Conservation (phyloP, 2,888 invertebrate genomes). For the Cremastinae sp. region DNA sequence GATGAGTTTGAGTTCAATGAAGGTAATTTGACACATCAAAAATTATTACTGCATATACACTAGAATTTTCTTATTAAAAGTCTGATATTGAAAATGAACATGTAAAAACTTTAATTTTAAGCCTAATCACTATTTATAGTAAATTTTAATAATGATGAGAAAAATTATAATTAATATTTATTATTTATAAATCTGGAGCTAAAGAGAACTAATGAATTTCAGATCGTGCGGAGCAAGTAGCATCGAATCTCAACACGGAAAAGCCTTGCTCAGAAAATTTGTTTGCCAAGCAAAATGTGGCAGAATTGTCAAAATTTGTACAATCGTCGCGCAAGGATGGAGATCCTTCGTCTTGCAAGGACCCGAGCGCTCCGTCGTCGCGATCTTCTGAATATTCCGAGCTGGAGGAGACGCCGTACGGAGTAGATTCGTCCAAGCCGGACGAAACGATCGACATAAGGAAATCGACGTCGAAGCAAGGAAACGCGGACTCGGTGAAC, state of each 20-base stretch:
- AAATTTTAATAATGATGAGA: too few species aligned
- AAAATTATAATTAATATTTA: too few species aligned
- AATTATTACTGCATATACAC: background rate
- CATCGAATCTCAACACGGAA: slow-evolving; percentile 67
- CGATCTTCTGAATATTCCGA: background rate
- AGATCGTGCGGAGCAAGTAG: slow-evolving; percentile 78
- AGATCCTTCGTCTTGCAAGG: background rate
- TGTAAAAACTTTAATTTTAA: too few species aligned
- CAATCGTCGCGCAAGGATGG: background rate
- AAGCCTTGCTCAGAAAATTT: slow-evolving; percentile 18
- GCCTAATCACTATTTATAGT: too few species aligned
- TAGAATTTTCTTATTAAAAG: background rate
- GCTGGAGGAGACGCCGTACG: slow-evolving; percentile 21
- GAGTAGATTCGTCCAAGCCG: slow-evolving; percentile 16
- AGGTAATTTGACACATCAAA: slow-evolving; percentile 76
- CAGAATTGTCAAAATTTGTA: background rate
- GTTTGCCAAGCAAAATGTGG: slow-evolving; percentile 20
- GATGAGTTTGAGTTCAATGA: slow-evolving; percentile 92
- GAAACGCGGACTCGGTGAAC: slow-evolving; percentile 69
- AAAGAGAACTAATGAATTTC: slow-evolving; percentile 49
- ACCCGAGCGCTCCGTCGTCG: background rate
- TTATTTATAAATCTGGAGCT: too few species aligned
- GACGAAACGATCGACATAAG: slow-evolving; percentile 52
- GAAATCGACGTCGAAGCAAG: slow-evolving; percentile 44
- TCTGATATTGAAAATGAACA: background rate